Evolutionary conservation across 1,140 invertebrate species (phyloP).

Genomic region (Antheraea mylitta): DNA sequence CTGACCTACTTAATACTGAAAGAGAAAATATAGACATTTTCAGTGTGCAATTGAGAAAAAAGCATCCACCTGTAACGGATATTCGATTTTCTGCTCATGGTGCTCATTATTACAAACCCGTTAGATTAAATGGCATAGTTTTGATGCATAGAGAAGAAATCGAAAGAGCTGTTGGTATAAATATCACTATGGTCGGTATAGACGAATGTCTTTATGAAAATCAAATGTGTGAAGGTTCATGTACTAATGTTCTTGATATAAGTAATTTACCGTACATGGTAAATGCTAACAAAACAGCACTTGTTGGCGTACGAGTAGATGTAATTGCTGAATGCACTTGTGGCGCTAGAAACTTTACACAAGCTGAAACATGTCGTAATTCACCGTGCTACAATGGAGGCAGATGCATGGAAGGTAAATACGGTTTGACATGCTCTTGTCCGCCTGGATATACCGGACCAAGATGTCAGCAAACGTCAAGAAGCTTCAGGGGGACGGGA

Average conservation of each 20-base stretch:
- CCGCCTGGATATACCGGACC: slow-evolving; percentile 95
- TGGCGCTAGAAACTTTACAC: slow-evolving; percentile 93
- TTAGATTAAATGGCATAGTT: slow-evolving; percentile 95
- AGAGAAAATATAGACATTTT: slow-evolving; percentile 97
- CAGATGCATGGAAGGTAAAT: slow-evolving; percentile 92
- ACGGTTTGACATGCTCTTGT: slow-evolving; percentile 93
- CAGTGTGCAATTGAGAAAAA: slow-evolving; percentile 92
- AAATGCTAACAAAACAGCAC: slow-evolving; percentile 96
- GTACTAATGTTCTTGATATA: slow-evolving; percentile 94
- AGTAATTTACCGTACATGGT: slow-evolving; percentile 95
- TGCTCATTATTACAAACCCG: slow-evolving; percentile 96
- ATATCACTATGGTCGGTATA: slow-evolving; percentile 98
- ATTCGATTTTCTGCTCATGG: slow-evolving; percentile 96
- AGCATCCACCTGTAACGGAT: slow-evolving; percentile 94
- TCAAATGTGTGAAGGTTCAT: slow-evolving; percentile 96
- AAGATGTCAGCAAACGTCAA: slow-evolving; percentile 96
- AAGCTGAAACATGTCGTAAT: slow-evolving; percentile 92
- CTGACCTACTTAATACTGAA: slow-evolving; percentile 90
- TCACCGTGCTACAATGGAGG: slow-evolving; percentile 97
- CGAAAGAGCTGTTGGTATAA: slow-evolving; percentile 94
- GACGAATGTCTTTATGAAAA: slow-evolving; percentile 98
- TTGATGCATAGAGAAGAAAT: slow-evolving; percentile 97
- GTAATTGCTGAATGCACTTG: slow-evolving; percentile 95
- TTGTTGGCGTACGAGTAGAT: slow-evolving; percentile 95
- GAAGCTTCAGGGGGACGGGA: slow-evolving; percentile 94